Evolutionary conservation across 2,888 invertebrate species (phyloP), one percentile per base, ranked within the genome.

Genomic region (Silvanus unidentatus): DNA sequence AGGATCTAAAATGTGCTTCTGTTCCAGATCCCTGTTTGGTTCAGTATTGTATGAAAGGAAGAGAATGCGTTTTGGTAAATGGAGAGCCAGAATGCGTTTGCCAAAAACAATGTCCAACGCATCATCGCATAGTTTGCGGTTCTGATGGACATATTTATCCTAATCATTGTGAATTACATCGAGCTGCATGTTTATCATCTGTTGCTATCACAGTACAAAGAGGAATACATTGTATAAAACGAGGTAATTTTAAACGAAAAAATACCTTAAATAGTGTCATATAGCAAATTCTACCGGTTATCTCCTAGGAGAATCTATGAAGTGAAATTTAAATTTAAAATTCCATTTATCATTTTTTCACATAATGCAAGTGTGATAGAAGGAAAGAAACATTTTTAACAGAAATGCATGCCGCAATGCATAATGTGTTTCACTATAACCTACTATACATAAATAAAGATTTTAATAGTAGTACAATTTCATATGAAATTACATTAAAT

Each of bases 101-200:
- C 68, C 75, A 77, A 50, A 72, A 73, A 48, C 73, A 73, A 52
- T 81, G 81, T 78, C 79, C 66, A 71, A 74, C 49, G 64, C 75
- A 77, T 52, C 73, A 75, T 58, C 75, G 79, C 65, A 71, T 77
- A 30, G 80, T 83, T 41, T 84, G 84, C 59, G 83, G 81, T 44
- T 78, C 80, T 27, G 80, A 84, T 62, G 82, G 81, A n/a, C 75
- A 75, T 57, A 73, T 81, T 47, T 84, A 84, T 64, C 75, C 77
- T 39, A 83, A 80, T 67, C 82, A 82, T 65, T 84, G 84, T 66
- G 81, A 82, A 58, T 72, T 84, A 28, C 82, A 82, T 60, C 72
- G 79, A 43, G 75, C 80, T 2, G 79, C 81, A 12, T 84, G 84
- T 65, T 67, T 77, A 37, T 69, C 74, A 27, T 73, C 74, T 22